Conservation (phyloP, 2,797 vertebrate species). For the Trachops cirrhosus region DNA sequence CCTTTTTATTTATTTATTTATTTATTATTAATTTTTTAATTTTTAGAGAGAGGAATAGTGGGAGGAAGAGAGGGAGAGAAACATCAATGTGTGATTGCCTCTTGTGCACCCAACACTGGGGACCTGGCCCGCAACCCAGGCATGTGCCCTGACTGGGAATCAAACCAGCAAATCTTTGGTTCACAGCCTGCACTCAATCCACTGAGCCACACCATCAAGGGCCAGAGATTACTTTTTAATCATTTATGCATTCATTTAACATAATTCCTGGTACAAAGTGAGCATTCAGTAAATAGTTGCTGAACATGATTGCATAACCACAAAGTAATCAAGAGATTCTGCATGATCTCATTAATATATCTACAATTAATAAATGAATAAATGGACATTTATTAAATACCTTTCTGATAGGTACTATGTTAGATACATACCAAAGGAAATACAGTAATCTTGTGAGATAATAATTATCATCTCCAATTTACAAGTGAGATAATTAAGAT, state of each 20-base stretch:
- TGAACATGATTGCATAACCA: not conserved
- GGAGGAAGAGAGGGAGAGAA: too few relatives aligned
- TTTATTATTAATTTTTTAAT: too few relatives aligned
- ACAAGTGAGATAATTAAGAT: not conserved
- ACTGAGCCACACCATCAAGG: too few relatives aligned
- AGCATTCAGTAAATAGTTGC: not conserved
- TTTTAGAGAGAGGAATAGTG: too few relatives aligned
- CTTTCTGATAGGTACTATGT: not conserved
- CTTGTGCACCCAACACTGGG: too few relatives aligned
- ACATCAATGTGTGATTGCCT: too few relatives aligned
- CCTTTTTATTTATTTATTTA: too few relatives aligned
- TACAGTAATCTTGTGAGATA: not conserved
- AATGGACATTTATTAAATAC: slow-evolving; percentile 12
- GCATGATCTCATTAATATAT: not conserved
- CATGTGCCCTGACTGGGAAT: too few relatives aligned
- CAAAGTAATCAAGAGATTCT: slow-evolving; percentile 16
- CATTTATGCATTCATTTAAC: not conserved
- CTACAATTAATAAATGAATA: slow-evolving; percentile 5
- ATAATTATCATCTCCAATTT: not conserved
- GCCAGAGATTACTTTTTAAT: not conserved
- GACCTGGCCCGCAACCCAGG: too few relatives aligned
- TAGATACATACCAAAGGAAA: slow-evolving; percentile 2
- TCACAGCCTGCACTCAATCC: too few relatives aligned
- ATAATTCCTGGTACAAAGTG: not conserved
- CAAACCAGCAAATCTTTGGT: too few relatives aligned